Evolutionary conservation across 2,113 vertebrate genomes (phyloP).

Genomic region (Brachypodius melanocephalos): DNA sequence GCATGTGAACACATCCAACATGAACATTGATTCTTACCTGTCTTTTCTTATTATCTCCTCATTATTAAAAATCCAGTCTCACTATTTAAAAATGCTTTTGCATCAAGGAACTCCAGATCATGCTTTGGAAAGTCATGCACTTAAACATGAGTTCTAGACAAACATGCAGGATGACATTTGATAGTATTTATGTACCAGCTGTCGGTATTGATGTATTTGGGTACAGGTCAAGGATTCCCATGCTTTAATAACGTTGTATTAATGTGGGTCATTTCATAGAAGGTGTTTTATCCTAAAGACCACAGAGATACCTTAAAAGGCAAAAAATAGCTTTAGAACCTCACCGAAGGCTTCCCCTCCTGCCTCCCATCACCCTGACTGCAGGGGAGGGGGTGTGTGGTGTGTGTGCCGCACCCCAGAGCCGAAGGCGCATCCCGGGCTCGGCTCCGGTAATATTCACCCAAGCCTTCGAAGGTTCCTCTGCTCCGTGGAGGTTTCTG

Average conservation of each 20-base stretch:
- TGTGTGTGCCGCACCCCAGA: not conserved
- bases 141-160: not conserved
- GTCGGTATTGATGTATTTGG: not conserved
- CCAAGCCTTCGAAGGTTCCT: not conserved
- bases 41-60: not conserved
- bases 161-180: not conserved
- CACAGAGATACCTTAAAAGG: not conserved
- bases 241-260: not conserved
- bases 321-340: not conserved
- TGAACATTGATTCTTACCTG: not conserved
- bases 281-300: not conserved
- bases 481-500: not conserved
- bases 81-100: not conserved
- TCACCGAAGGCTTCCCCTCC: not conserved
- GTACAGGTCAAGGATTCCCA: not conserved
- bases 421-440: accelerated
- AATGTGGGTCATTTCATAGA: not conserved
- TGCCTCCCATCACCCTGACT: accelerated
- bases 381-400: accelerated
- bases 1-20: not conserved
- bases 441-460: not conserved
- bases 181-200: not conserved
- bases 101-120: not conserved
- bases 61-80: not conserved
- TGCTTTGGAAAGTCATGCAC: not conserved